Conservation (phyloP, 2,113 vertebrate genomes). For the Seriola dumerili region DNA sequence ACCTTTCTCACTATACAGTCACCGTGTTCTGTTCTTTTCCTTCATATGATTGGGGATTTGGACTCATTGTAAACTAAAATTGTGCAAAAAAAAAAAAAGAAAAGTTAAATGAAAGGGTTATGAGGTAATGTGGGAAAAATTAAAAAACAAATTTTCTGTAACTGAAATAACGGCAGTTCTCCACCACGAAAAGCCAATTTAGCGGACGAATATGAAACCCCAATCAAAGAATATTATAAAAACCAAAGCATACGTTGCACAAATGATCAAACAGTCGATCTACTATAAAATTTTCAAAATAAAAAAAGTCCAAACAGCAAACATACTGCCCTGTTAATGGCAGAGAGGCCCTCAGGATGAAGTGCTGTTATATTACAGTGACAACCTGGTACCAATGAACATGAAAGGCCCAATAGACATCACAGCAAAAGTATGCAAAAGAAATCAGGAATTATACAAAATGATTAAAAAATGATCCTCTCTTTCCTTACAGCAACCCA, state of each 20-base stretch:
- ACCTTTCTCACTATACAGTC: slow-evolving; percentile 5
- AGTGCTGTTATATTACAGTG: not conserved
- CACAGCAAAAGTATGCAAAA: not conserved
- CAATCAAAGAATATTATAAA: not conserved
- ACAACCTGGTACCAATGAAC: not conserved
- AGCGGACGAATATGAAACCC: not conserved
- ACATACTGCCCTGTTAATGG: not conserved
- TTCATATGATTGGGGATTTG: slow-evolving; percentile 9
- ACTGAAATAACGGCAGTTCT: not conserved
- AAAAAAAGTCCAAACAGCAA: not conserved
- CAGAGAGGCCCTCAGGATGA: not conserved
- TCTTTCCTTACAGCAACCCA: not conserved
- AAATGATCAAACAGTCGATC: not conserved
- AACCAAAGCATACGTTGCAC: not conserved
- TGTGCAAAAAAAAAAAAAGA: slow-evolving; percentile 13
- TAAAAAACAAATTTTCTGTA: not conserved
- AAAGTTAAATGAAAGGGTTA: not conserved
- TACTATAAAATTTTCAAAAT: not conserved
- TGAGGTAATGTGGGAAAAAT: not conserved
- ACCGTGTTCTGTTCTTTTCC: not conserved
- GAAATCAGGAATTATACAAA: not conserved
- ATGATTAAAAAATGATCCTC: not conserved
- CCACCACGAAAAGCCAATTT: not conserved
- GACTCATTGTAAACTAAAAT: slow-evolving; percentile 7
- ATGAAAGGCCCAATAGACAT: slow-evolving; percentile 1